Evolutionary conservation across 2,888 invertebrate genomes (phyloP).

Genomic region (Pyrrhosoma nymphula): DNA sequence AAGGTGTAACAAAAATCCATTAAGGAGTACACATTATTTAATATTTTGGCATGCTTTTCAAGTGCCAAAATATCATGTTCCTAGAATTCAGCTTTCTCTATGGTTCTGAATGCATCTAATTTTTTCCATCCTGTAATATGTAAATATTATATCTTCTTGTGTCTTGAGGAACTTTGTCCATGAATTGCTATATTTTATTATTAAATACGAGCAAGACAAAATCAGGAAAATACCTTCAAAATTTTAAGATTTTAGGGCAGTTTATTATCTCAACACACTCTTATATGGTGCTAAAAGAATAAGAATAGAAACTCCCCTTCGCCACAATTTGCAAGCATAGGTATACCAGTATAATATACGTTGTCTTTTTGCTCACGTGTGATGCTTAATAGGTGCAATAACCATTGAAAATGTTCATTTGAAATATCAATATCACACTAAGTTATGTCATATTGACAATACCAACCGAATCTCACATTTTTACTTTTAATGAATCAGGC

Average conservation of each 20-base stretch:
- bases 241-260: background rate
- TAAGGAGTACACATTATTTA: background rate
- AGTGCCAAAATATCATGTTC: background rate
- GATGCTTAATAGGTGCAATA: background rate
- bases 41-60: background rate
- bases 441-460: too few relatives aligned
- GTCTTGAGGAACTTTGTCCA: background rate
- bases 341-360: background rate
- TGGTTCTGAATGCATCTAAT: background rate
- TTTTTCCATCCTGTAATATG: background rate
- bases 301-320: background rate
- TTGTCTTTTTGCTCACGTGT: background rate
- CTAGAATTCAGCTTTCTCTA: background rate
- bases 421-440: background rate
- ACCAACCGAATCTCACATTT: too few relatives aligned
- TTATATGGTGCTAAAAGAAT: background rate
- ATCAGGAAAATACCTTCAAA: background rate
- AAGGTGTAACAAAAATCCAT: background rate
- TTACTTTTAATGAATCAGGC: too few relatives aligned
- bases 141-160: background rate
- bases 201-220: background rate
- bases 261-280: background rate
- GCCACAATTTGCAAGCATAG: background rate
- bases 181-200: background rate
- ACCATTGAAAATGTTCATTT: background rate